Evolutionary conservation across 2,797 vertebrate genomes (phyloP).

Genomic region (Anguilla anguilla): DNA sequence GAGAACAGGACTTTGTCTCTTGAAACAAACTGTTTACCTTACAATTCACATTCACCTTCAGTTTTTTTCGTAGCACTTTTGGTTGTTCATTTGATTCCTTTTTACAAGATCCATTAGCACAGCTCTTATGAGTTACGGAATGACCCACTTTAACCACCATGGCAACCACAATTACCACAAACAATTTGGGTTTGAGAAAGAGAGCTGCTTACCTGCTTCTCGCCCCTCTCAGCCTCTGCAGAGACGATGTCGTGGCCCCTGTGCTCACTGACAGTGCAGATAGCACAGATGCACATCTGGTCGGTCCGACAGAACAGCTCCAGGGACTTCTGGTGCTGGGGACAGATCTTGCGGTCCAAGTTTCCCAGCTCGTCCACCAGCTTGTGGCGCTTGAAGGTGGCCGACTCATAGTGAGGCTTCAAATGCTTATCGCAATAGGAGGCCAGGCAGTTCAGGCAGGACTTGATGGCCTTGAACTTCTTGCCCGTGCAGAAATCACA

Average conservation of each 20-base stretch:
- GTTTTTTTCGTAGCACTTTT: neutral
- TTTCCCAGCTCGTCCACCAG: slow-evolving; percentile 77
- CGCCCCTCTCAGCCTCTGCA: slow-evolving; percentile 70
- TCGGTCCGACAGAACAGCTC: slow-evolving; percentile 78
- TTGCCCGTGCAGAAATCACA: slow-evolving; percentile 77
- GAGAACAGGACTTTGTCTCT: neutral
- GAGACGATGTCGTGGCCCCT: slow-evolving; percentile 72
- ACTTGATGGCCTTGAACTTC: slow-evolving; percentile 76
- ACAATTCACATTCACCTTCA: neutral
- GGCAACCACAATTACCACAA: neutral
- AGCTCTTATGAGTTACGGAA: neutral
- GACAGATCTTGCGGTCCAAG: slow-evolving; percentile 75
- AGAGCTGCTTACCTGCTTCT: slow-evolving; percentile 72
- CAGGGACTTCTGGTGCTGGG: slow-evolving; percentile 74
- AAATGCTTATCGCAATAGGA: slow-evolving; percentile 80
- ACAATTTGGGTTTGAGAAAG: neutral
- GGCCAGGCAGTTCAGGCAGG: slow-evolving; percentile 78
- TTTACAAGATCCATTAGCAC: neutral
- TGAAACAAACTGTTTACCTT: neutral
- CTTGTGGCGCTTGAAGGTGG: slow-evolving; percentile 75
- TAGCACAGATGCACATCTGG: slow-evolving; percentile 76
- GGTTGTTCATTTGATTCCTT: neutral
- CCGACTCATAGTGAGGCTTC: slow-evolving; percentile 75
- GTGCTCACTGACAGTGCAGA: slow-evolving; percentile 77
- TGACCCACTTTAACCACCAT: neutral